Conservation (phyloP, 2,888 invertebrate genomes). For the Carterocephalus palaemon region DNA sequence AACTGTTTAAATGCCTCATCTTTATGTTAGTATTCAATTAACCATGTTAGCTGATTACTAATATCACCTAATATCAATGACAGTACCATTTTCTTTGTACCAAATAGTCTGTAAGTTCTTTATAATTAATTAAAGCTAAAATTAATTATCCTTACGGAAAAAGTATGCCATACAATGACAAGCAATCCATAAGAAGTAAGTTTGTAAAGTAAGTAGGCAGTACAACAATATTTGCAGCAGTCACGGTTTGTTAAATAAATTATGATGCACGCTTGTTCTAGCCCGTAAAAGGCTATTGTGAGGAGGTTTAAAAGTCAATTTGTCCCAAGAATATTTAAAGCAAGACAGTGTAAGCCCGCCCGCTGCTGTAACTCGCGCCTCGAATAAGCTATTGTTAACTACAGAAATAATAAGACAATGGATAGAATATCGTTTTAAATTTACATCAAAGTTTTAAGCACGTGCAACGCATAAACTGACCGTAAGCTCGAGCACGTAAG, state of each 20-base stretch:
- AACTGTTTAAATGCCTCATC: constrained; percentile 6
- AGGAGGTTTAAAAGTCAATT: constrained; percentile 56
- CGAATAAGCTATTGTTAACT: constrained; percentile 56
- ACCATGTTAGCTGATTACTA: too few relatives aligned
- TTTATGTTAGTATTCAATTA: constrained; percentile 12
- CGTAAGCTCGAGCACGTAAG: constrained; percentile 2
- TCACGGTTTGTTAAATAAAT: constrained; percentile 13
- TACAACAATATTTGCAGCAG: constrained; percentile 9
- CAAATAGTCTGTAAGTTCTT: too few relatives aligned
- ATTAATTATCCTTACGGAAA: too few relatives aligned
- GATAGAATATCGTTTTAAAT: constrained; percentile 31
- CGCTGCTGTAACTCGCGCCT: constrained; percentile 43
- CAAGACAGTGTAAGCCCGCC: constrained; percentile 32
- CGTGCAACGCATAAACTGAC: constrained; percentile 32
- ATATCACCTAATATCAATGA: too few relatives aligned
- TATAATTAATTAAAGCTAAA: too few relatives aligned
- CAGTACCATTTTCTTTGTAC: too few relatives aligned
- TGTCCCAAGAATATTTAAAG: constrained; percentile 61
- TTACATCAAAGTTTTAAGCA: constrained; percentile 34
- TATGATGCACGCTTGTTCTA: constrained; percentile 46
- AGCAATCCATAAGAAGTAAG: too few relatives aligned
- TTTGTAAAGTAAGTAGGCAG: too few relatives aligned
- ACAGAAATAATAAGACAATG: constrained; percentile 35
- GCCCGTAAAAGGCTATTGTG: constrained; percentile 50
- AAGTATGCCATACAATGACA: too few relatives aligned